These are phyloP conservation scores for Oenanthe melanoleuca DNA, from an alignment of 2,113 vertebrate genomes.

Conservation along the genomic window DNA sequence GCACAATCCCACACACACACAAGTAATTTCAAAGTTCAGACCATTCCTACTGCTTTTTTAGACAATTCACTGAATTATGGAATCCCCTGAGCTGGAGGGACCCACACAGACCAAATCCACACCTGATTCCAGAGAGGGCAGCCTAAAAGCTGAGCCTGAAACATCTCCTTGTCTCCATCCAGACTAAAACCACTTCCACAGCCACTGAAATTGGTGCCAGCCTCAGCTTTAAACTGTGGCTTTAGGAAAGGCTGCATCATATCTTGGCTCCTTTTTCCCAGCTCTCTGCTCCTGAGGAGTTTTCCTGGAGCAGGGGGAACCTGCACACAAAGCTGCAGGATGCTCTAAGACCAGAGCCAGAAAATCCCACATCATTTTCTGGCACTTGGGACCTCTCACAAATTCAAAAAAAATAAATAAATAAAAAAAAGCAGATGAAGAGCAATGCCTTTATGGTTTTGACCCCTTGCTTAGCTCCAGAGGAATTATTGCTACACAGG, in stretches of 20 bases:
- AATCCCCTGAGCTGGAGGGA: neutral
- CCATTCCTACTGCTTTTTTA: neutral
- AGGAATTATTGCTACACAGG: neutral
- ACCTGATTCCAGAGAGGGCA: neutral
- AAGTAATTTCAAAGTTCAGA: rapidly evolving
- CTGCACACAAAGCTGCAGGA: neutral
- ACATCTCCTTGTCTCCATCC: rapidly evolving
- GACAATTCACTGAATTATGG: neutral
- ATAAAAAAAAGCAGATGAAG: neutral
- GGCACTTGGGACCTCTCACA: neutral
- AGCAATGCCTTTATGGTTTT: neutral
- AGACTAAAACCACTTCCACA: neutral
- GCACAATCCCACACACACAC: neutral
- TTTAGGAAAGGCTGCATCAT: neutral
- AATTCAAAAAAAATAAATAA: neutral
- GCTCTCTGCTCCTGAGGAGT: neutral
- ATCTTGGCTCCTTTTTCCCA: neutral
- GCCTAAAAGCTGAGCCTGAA: neutral
- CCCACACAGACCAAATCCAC: neutral
- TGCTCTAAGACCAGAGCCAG: neutral
- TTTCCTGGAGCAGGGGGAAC: neutral
- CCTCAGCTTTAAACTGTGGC: neutral
- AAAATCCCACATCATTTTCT: neutral
- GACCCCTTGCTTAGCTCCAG: neutral
- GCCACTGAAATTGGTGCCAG: neutral